Evolutionary conservation across 2,113 vertebrate species (phyloP), one percentile per base, ranked within the genome.

Genomic region (Peromyscus maniculatus): DNA sequence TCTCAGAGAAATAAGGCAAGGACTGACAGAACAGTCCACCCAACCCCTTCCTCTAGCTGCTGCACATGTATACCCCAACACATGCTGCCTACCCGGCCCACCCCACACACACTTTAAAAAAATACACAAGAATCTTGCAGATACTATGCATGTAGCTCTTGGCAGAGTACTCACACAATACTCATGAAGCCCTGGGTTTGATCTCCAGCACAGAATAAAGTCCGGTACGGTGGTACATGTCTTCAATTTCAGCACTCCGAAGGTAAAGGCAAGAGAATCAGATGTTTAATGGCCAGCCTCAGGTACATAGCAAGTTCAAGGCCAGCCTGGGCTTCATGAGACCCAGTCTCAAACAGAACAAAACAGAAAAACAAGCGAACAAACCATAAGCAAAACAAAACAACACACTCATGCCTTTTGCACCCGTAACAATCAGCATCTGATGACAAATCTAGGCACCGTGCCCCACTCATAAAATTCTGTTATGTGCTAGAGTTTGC

Each of bases 11-110:
- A 69, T 36, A 69, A 87, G 64, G 28, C 39, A 67, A 43, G 13
- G 22, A 52, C 28, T 49, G 31, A 31, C 17, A 49, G 59, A 36
- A 87, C 43, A 87, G 64, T 49, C 28, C 19, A 52, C 31, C 17
- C 43, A 36, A 4, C 43, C 0, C 36, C 64, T 1, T 52, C 16
- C 31, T 69, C 28, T 52, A 52, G 6, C 19, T 0, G 1, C 43
- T 49, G 31, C 7, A 33, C 6, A 36, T 31, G 1, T 4, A 16
- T 4, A n/a, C 12, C 13, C 36, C 21, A 1, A 28, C 24, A 39
- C 24, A 0, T 28, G 19, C 16, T 43, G 28, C 84, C 39, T 16
- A 66, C 59, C 9, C 66, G 4, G 10, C 17, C 15, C 7, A 3
- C 22, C 24, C 7, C n/a, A n/a, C 15, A 12, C 22, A n/a, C 36